Evolutionary conservation across 2,113 vertebrate species (phyloP), one percentile per base, ranked within the genome.

Genomic region (Miniopterus natalensis): DNA sequence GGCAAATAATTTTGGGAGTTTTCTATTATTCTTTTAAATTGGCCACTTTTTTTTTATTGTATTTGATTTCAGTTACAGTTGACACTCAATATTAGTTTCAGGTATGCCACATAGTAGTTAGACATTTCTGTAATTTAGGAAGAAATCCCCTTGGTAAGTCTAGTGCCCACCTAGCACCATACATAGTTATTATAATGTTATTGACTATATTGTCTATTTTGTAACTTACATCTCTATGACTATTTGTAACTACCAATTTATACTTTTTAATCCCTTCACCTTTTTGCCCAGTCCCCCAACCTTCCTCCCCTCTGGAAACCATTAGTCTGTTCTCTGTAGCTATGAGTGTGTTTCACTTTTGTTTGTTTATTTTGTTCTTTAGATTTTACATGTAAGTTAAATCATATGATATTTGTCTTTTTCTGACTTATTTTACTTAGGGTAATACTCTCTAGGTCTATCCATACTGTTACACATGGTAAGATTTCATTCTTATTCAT

Each of bases 1-100:
- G 61, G n/a, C 21, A 91, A 88, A 77, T 70, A 68, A 77, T 87
- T 87, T 77, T 75, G 36, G 13, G 12, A 63, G 23, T 70, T 94
- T 94, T 31, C 7, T 87, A 61, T 80, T 87, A 55, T 68, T 65
- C 9, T n/a, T 70, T 94, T 61, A 45, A 83, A 9, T 63, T 81
- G 9, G 7, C 12, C 75, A 86, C 36, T 36, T 74, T 68, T 68
- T 68, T 36, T 18, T 18, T 36, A 68, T 68, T 66, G 36, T 36
- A 36, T 36, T 36, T 36, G 36, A 36, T 68, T 68, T 40, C 65
- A 66, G 8, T 66, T 17, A 66, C 65, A 18, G 6, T 66, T n/a
- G 65, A 66, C 7, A 36, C 31, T 66, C 31, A n/a, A 66, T 18
- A 66, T 36, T 57, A 14, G 13, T 55, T 55, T 55, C 17, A 55